These are phyloP conservation scores for Syrrhaptes paradoxus DNA, from an alignment of 2,113 vertebrate genomes.

Conservation along the genomic window DNA sequence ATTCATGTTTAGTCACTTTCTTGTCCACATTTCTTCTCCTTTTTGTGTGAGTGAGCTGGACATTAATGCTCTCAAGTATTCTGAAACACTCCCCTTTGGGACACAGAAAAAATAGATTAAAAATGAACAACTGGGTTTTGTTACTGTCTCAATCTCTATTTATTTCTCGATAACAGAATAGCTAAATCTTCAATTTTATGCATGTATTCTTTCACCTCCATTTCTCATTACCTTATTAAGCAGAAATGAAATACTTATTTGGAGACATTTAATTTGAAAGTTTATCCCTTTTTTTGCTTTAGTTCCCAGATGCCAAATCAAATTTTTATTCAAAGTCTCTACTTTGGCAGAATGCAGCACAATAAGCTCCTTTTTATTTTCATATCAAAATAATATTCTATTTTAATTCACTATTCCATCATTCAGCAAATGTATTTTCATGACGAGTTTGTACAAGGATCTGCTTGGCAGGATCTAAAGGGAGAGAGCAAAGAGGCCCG, in stretches of 20 bases:
- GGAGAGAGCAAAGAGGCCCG: neutral
- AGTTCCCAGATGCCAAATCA: neutral
- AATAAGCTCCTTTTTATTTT: neutral
- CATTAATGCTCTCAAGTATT: neutral
- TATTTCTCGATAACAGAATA: neutral
- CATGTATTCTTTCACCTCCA: neutral
- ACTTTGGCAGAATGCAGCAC: neutral
- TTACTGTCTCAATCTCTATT: neutral
- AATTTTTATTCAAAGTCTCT: neutral
- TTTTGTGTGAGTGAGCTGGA: neutral
- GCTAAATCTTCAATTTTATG: neutral
- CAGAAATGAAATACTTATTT: constrained; percentile 34
- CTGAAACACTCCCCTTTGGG: neutral
- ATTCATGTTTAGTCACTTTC: neutral
- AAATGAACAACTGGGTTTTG: neutral
- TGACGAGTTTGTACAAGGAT: neutral
- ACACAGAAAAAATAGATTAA: neutral
- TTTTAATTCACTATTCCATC: neutral
- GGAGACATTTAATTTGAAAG: neutral
- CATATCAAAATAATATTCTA: neutral
- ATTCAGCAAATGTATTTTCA: neutral
- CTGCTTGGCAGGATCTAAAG: neutral
- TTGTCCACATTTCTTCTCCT: neutral
- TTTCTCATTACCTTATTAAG: constrained; percentile 7
- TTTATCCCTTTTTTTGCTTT: constrained; percentile 4